These are phyloP conservation scores for Semicossyphus pulcher DNA, from an alignment of 2,113 vertebrate genomes.

Conservation along the genomic window DNA sequence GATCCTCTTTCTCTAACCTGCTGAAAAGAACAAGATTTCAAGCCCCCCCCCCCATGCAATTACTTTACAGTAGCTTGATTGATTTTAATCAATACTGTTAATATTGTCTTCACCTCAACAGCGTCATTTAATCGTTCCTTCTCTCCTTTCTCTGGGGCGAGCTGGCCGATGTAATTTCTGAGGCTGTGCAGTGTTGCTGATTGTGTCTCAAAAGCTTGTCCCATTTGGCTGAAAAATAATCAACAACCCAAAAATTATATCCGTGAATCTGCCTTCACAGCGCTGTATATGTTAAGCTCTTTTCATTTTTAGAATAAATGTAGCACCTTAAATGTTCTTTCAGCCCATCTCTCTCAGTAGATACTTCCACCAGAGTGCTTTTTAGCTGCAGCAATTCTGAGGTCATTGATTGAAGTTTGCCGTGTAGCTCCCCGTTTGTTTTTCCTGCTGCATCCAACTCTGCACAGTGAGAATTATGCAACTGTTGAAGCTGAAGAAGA, in stretches of 20 bases:
- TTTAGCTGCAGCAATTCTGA: slow-evolving; percentile 76
- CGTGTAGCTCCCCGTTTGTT: slow-evolving; percentile 68
- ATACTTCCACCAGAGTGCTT: slow-evolving; percentile 61
- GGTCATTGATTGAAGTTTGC: slow-evolving; percentile 61
- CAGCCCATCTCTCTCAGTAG: slow-evolving; percentile 76
- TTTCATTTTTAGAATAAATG: slow-evolving; percentile 26
- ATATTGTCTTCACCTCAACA: slow-evolving; percentile 74
- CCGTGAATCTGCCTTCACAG: slow-evolving; percentile 37
- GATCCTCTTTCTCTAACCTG: not conserved
- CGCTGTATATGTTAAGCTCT: slow-evolving; percentile 15
- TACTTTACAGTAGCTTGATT: slow-evolving; percentile 53
- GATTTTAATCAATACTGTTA: slow-evolving; percentile 61
- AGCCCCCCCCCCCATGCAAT: slow-evolving; percentile 8
- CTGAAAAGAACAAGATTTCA: slow-evolving; percentile 17
- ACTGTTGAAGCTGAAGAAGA: slow-evolving; percentile 63
- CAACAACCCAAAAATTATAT: slow-evolving; percentile 25
- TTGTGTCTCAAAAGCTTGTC: slow-evolving; percentile 78
- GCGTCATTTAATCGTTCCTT: slow-evolving; percentile 71
- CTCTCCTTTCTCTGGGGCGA: slow-evolving; percentile 75
- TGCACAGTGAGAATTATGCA: slow-evolving; percentile 59
- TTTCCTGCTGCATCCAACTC: slow-evolving; percentile 61
- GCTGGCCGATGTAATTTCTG: slow-evolving; percentile 83
- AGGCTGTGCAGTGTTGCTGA: slow-evolving; percentile 80
- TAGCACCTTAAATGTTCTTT: slow-evolving; percentile 80
- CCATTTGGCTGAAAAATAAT: slow-evolving; percentile 77